Evolutionary conservation across 2,113 vertebrate species (phyloP).

Genomic region (Pristiophorus japonicus): DNA sequence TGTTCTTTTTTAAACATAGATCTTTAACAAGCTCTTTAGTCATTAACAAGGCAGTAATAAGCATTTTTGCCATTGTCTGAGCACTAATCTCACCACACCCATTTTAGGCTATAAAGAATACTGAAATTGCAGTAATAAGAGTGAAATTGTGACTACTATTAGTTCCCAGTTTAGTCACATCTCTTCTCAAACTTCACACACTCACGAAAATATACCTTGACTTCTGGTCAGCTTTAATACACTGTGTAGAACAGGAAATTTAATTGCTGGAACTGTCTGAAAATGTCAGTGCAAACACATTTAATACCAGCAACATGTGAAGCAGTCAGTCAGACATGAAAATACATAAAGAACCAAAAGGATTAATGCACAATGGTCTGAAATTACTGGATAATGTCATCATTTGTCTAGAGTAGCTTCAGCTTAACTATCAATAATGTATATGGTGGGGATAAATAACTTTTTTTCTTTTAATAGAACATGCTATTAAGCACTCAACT

Average conservation of each 20-base stretch:
- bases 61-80: too few species aligned
- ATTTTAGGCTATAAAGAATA: too few species aligned
- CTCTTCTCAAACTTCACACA: too few species aligned
- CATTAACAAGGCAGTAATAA: too few species aligned
- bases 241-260: background rate
- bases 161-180: too few species aligned
- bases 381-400: background rate
- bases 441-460: background rate
- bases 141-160: too few species aligned
- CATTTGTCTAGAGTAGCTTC: background rate
- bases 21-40: too few species aligned
- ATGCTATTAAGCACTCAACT: background rate
- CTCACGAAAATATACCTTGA: background rate
- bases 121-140: too few species aligned
- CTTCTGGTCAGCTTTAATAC: too few species aligned
- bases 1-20: too few species aligned
- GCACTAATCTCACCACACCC: too few species aligned
- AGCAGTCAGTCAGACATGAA: background rate
- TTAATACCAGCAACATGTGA: background rate
- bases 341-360: background rate
- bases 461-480: background rate
- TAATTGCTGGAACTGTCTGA: background rate
- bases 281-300: background rate
- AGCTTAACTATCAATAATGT: background rate
- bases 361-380: background rate